Evolutionary conservation across 2,797 vertebrate species (phyloP), one percentile per base, ranked within the genome.

Genomic region (Mormyrops boulengeri): DNA sequence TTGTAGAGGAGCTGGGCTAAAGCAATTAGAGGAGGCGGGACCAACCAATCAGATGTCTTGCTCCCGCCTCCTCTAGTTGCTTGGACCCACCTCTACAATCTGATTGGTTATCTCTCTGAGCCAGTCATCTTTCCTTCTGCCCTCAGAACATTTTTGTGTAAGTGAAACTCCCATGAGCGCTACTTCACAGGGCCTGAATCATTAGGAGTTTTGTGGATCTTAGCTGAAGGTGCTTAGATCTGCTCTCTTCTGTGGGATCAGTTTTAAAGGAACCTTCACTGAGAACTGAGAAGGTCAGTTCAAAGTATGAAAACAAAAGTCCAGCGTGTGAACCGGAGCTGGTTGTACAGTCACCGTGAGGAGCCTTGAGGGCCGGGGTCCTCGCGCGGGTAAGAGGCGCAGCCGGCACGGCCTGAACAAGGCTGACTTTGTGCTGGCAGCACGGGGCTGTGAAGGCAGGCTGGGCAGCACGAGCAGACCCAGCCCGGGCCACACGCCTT

Each of bases 261-360:
- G 14, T 44, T 44, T 9, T 44, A 44, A 80, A 17, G n/a, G 19
- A n/a, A 53, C 4, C 49, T 2, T 30, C 26, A 30, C 26, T 30
- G 26, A 30, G 26, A 30, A 30, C 26, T 30, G 26, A 30, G 26
- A 30, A 30, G 34, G 17, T 22, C n/a, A 17, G 52, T 17, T 4
- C 19, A 34, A n/a, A 57, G 9, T 73, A 80, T 80, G 73, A 41
- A 41, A 44, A 44, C 14, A 44, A 41, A 80, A 17, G 2, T 17
- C 73, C 73, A 80, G 41, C 53, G 2, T 69, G 47, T 90, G 84
- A 89, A 89, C 88, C 38, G 49, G n/a, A 90, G 47, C 6, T 53
- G 89, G 91, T 91, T 84, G 89, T 85, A 88, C 89, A 91, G 91
- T 91, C 91, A 90, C 77, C 4, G 7, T 89, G 88, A 30, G 49